A percentile compares a stretch with the other conserved stretches of the same genome.
phyloP scores from a whole-genome alignment of 1,140 invertebrate species.

The Danaus plexippus region DNA sequence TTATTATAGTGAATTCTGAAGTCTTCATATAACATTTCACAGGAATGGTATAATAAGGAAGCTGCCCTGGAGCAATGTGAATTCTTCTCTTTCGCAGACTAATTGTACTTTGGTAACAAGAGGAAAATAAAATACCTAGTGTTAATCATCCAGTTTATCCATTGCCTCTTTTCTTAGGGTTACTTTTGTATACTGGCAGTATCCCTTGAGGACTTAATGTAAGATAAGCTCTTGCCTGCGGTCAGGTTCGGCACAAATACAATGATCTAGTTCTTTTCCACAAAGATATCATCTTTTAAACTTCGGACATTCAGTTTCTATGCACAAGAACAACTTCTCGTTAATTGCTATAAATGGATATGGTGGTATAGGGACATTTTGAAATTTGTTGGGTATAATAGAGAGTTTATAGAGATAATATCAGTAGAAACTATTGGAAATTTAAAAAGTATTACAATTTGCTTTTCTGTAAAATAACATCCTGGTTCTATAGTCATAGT shows the following conservation, averaged over 20 bases:
- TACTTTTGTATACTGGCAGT: constrained; percentile 5
- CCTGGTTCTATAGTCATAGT: no score
- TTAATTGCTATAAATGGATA: constrained; percentile 29
- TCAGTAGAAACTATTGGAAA: no score
- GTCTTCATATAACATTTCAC: no score
- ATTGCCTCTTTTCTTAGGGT: not conserved
- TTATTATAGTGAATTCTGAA: no score
- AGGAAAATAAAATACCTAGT: not conserved
- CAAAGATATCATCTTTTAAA: no score
- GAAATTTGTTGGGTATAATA: constrained; percentile 18
- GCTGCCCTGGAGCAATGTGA: not conserved
- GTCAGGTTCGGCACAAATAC: no score
- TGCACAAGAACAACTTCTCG: constrained; percentile 26
- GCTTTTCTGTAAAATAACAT: no score
- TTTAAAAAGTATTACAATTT: no score
- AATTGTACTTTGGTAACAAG: not conserved
- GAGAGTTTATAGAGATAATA: constrained; percentile 7
- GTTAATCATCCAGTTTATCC: not conserved
- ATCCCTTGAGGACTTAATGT: no score
- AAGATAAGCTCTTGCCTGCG: no score
- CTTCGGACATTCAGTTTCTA: not conserved
- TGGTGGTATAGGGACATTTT: constrained; percentile 22
- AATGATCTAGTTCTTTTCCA: no score
- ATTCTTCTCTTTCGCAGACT: constrained; percentile 1
- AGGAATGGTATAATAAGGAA: not conserved